A percentile compares a stretch with the other conserved stretches of the same genome.
phyloP scores from a whole-genome alignment of 2,797 vertebrate species.

The Myioborus melanocephalus region DNA sequence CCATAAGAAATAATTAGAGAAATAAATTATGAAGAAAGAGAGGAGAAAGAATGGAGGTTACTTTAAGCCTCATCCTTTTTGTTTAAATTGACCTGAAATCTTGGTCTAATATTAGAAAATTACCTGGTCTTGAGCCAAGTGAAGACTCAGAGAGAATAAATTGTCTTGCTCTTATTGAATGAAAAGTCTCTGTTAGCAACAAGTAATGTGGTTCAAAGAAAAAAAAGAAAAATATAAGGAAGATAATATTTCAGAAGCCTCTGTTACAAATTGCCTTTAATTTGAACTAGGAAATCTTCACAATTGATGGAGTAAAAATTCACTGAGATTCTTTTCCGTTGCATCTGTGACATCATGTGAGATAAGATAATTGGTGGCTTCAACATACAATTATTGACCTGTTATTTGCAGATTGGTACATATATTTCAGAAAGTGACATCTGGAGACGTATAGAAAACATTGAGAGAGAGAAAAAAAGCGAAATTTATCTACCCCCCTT shows the following conservation, averaged over 20 bases:
- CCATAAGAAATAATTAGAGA: slow-evolving; percentile 13
- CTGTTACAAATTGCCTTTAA: neutral
- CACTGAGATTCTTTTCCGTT: neutral
- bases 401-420: neutral
- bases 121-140: neutral
- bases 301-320: neutral
- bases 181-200: neutral
- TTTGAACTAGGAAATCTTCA: neutral
- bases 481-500: neutral
- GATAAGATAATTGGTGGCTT: neutral
- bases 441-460: neutral
- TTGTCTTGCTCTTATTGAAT: neutral
- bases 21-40: neutral
- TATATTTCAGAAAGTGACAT: neutral
- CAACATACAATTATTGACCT: neutral
- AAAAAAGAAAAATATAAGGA: rapidly evolving
- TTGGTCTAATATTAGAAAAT: neutral
- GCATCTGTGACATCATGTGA: neutral
- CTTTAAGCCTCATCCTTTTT: neutral
- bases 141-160: neutral
- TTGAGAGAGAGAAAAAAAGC: neutral
- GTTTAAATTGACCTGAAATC: neutral
- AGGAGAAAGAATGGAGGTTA: neutral
- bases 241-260: neutral
- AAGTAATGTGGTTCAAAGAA: neutral